These are phyloP conservation scores for Microctonus aethiopoides DNA, from an alignment of 2,888 invertebrate species.

Conservation along the genomic window DNA sequence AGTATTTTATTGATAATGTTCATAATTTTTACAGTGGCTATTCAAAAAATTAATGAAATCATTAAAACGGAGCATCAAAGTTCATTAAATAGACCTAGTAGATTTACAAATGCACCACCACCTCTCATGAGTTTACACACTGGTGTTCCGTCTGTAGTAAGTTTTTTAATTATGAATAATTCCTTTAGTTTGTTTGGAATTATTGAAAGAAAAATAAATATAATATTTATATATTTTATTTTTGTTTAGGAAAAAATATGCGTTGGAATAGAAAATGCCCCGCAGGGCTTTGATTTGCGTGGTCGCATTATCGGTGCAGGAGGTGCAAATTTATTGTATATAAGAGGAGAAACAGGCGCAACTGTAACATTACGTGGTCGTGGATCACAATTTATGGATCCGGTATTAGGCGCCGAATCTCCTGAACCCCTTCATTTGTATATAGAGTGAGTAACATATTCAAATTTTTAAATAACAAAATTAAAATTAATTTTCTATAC, in stretches of 20 bases:
- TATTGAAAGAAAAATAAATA: background rate
- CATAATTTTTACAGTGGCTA: conserved; percentile 65
- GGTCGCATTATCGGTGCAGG: conserved; percentile 79
- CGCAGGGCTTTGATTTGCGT: conserved; percentile 80
- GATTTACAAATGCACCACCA: conserved; percentile 66
- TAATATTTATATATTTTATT: background rate
- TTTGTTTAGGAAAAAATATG: conserved; percentile 76
- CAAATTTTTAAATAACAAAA: background rate
- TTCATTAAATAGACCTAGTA: conserved; percentile 64
- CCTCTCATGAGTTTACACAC: conserved; percentile 68
- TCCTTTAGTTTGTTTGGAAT: no score
- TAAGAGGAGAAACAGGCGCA: conserved; percentile 82
- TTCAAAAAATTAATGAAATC: conserved; percentile 70
- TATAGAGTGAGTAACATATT: conserved; percentile 71
- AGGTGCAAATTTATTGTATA: conserved; percentile 80
- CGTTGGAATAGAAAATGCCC: conserved; percentile 81
- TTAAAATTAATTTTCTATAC: background rate
- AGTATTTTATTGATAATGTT: background rate
- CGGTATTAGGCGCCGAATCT: conserved; percentile 71
- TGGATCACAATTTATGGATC: conserved; percentile 74
- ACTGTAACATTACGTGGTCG: conserved; percentile 78
- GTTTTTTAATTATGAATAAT: no score
- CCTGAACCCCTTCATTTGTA: conserved; percentile 81
- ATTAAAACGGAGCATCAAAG: conserved; percentile 66
- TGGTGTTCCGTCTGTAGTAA: conserved; percentile 59